Evolutionary conservation across 1,140 invertebrate species (phyloP), one percentile per base, ranked within the genome.

Genomic region (Apocrypta bakeri): DNA sequence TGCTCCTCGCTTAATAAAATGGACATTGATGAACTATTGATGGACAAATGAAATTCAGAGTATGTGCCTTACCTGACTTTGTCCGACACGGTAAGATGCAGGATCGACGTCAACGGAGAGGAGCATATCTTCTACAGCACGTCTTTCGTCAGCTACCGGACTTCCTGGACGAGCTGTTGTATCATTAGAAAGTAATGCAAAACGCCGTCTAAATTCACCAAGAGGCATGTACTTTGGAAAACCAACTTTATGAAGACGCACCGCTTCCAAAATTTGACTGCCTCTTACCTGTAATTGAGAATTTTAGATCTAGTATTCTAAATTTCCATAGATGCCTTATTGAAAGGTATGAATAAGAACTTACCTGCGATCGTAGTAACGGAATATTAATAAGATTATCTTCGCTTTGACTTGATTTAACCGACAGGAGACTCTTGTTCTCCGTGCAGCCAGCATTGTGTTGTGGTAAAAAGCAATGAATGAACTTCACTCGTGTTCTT

Each of bases 161-260:
- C 90, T 94, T 89, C 92, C 90, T 71, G 92, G 90, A 86, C 90
- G 90, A 42, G 88, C 87, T 64, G 93, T 93, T 17, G 90, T 89
- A 66, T 94, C 93, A 24, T 92, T 92, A 8, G 95, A 94, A 25
- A 98, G 89, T 3, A 97, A 92, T 40, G 95, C 93, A 90, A 98
- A 98, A 84, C 96, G 94, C 84, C 97, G 94, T 80, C 96, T 93
- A 88, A 99, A 99, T 92, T 99, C 98, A 37, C 94, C 93, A 71
- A 98, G 95, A 66, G 95, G 95, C 93, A 99, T 94, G 87, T 96
- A 95, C 88, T 98, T 97, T 4, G 98, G 98, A 92, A 97, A 99
- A 48, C 98, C 98, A 92, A 98, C 96, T 88, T 98, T 98, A 92
- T 98, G 95, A 68, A 99, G 93, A 27, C 98, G 94, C 14, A 98